Base-by-base conservation (phyloP, 2,113 vertebrate species). In the Burhinus oedicnemus region DNA sequence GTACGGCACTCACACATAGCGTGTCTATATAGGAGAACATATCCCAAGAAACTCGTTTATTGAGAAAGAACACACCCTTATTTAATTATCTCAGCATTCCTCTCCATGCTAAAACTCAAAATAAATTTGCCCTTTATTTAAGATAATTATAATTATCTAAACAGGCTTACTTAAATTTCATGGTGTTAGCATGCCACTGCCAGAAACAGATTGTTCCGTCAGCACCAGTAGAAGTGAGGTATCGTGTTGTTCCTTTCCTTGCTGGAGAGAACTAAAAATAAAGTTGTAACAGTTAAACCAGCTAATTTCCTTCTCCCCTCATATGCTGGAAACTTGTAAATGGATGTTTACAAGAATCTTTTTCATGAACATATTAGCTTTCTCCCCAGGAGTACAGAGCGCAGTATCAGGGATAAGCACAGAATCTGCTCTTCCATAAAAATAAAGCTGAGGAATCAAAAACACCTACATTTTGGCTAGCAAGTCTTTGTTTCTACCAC, bases 201-300 rank as follows among this genome's bases (percentile, higher is more conserved):
- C 99, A 99, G 97, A 99, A 99, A 96, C 99, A 99, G 97, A 99
- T 99, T 97, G 99, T 99, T 94, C 99, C 99, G 6, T 99, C 99
- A 94, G 99, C 99, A 97, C 99, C 99, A 49, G 99, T 99, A 93
- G 99, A 99, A 95, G 99, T 99, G 97, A 99, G 98, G 98, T 99
- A 99, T 96, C 99, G 98, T 14, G 98, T 98, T 91, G 98, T 99
- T 93, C 99, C 99, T 97, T 98, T 99, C 83, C 98, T 98, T 90
- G 98, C 98, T 55, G 99, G 99, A 98, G 99, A 99, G 98, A 99
- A 99, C 99, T 99, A 83, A 61, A 97, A 97, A 96, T 90, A 72
- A 86, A 96, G 66, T 84, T 68, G 61, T 15, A 81, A 76, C 75
- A 96, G 92, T 92, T 72, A 95, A 89, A 87, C 19, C 47, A 58